A percentile compares a stretch with the other conserved stretches of the same genome.
Evolutionary conservation across 2,797 vertebrate genomes (phyloP).

Genomic region (Staurois parvus): DNA sequence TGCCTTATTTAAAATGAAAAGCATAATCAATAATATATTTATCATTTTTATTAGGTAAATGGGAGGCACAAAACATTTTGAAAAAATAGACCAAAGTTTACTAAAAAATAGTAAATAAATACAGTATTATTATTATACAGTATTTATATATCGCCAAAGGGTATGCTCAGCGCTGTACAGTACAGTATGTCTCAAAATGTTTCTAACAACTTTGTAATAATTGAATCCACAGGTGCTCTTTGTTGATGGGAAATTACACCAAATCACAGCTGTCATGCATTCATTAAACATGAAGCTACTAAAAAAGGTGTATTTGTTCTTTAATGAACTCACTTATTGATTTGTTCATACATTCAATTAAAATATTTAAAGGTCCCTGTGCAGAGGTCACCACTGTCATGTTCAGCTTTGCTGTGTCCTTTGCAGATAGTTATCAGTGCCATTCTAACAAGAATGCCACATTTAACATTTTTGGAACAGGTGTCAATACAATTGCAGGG

Average conservation of each 20-base stretch:
- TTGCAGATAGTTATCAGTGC: neutral
- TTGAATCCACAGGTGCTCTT: neutral
- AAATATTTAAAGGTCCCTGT: neutral
- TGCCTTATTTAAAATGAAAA: neutral
- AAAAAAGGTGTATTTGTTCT: too few species aligned
- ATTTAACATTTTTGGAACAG: too few species aligned
- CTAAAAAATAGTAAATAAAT: too few species aligned
- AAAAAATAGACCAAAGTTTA: neutral
- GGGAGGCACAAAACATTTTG: too few species aligned
- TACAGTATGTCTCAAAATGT: too few species aligned
- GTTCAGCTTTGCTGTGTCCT: neutral
- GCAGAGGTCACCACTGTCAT: neutral
- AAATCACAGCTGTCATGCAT: neutral
- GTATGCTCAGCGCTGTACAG: too few species aligned
- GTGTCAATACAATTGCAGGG: too few species aligned
- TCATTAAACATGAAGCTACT: too few species aligned
- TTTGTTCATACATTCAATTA: neutral
- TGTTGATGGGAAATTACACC: neutral
- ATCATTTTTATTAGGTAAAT: too few species aligned
- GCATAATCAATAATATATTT: neutral
- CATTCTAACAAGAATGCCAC: neutral
- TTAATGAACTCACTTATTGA: neutral
- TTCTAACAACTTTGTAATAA: too few species aligned
- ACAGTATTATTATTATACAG: too few species aligned
- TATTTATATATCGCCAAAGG: too few species aligned